A percentile compares a stretch with the other conserved stretches of the same genome.
Conservation (phyloP, 1,140 invertebrate genomes). For the Drosophila kohkoa region DNA sequence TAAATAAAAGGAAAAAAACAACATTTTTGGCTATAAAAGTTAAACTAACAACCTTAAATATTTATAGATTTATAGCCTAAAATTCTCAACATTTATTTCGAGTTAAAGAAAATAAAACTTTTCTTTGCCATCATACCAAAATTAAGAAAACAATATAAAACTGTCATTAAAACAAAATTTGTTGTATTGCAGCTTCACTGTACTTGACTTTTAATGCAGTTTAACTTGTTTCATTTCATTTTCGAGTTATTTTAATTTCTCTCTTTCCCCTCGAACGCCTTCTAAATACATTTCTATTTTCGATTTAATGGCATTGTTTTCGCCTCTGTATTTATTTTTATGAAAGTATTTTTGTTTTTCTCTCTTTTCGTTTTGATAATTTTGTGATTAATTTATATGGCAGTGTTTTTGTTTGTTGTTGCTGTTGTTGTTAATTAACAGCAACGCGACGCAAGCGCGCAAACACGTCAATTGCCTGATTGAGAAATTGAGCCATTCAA, state of each 20-base stretch:
- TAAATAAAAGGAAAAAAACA: no score
- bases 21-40: no score
- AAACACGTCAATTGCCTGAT: constrained; percentile 59
- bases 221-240: background rate
- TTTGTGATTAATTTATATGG: constrained; percentile 49
- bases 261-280: background rate
- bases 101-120: no score
- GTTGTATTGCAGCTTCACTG: background rate
- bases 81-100: no score
- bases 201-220: background rate
- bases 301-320: constrained; percentile 13
- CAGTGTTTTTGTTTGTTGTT: background rate
- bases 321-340: background rate
- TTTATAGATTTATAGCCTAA: no score
- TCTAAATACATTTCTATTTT: constrained; percentile 7
- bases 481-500: constrained; percentile 80
- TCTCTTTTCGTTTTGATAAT: constrained; percentile 15
- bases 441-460: constrained; percentile 44
- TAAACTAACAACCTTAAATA: no score
- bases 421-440: constrained; percentile 46
- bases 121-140: no score
- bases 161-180: background rate
- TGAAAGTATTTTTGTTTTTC: constrained; percentile 37
- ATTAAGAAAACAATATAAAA: no score
- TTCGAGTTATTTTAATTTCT: background rate